phyloP scores from a whole-genome alignment of 2,797 vertebrate genomes.

The Myotis vivesi region DNA sequence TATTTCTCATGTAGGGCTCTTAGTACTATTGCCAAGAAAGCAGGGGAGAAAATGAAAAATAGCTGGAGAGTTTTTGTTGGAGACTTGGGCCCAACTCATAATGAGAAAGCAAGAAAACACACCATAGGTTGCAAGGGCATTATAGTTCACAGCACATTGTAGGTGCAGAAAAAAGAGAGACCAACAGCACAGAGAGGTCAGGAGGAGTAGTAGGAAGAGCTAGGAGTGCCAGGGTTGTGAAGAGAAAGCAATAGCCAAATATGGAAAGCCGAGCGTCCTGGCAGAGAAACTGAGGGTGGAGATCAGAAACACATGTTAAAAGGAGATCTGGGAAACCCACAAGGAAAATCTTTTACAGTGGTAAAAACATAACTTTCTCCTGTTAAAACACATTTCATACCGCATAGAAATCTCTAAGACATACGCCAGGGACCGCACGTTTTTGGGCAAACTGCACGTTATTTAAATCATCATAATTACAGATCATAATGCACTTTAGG shows the following conservation, averaged over 20 bases:
- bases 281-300: neutral
- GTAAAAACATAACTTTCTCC: too few relatives aligned
- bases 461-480: too few relatives aligned
- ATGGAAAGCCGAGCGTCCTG: neutral
- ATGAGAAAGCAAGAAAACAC: neutral
- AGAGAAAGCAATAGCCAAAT: neutral
- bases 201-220: neutral
- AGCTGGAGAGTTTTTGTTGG: neutral
- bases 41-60: constrained; percentile 13
- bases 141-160: neutral
- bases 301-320: neutral
- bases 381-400: too few relatives aligned
- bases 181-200: neutral
- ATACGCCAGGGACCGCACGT: too few relatives aligned
- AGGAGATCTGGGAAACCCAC: neutral
- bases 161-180: neutral
- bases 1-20: neutral
- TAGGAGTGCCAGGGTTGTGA: neutral
- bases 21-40: neutral
- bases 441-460: too few relatives aligned
- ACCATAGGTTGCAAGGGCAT: neutral
- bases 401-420: too few relatives aligned
- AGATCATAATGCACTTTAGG: too few relatives aligned
- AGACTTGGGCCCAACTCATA: neutral
- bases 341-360: neutral